phyloP scores from a whole-genome alignment of 1,140 invertebrate genomes.

The Wasmannia auropunctata region DNA sequence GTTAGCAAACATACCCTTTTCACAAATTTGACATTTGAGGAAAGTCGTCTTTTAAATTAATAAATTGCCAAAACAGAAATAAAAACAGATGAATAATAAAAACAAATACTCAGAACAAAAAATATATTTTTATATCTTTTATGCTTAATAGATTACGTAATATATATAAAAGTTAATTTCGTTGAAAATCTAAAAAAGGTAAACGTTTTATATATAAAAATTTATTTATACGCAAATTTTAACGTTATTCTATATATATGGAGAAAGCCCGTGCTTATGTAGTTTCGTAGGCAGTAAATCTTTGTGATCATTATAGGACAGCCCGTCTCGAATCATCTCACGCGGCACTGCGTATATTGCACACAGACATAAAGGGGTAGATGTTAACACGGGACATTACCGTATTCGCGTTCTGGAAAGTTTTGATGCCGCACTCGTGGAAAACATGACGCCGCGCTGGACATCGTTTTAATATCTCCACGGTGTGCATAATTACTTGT shows the following conservation, averaged over 20 bases:
- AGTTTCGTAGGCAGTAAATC: not conserved
- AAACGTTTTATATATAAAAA: too few species aligned
- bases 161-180: not conserved
- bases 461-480: constrained; percentile 52
- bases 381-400: not conserved
- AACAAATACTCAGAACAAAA: not conserved
- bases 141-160: not conserved
- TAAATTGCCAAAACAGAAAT: not conserved
- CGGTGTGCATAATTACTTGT: constrained; percentile 37
- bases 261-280: not conserved
- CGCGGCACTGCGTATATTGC: not conserved
- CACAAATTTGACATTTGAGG: not conserved
- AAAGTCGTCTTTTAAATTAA: not conserved
- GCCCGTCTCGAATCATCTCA: not conserved
- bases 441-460: not conserved
- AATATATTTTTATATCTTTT: not conserved
- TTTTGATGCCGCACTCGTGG: constrained; percentile 1
- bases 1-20: too few species aligned
- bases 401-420: not conserved
- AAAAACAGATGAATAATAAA: not conserved
- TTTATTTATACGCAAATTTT: not conserved
- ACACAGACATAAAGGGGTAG: not conserved
- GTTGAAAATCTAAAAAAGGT: not conserved
- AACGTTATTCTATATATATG: not conserved
- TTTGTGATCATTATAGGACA: not conserved